Evolutionary conservation across 2,797 vertebrate species (phyloP).

Genomic region (Neopelma chrysocephalum): DNA sequence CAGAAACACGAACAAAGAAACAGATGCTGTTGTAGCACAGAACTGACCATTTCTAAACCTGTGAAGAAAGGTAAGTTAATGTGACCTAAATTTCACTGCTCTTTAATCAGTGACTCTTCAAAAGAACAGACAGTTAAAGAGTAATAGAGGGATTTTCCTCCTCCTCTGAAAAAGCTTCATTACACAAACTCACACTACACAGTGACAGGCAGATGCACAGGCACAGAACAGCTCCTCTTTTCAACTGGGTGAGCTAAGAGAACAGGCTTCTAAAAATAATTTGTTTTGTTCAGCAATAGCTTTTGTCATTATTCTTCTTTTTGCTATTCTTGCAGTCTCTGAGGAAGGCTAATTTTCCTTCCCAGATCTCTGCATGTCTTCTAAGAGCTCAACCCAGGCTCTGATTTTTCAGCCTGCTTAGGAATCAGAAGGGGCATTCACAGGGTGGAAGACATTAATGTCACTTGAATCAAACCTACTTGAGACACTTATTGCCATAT

Average conservation of each 20-base stretch:
- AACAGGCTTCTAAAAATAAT: constrained; percentile 33
- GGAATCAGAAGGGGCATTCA: not conserved
- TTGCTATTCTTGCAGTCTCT: not conserved
- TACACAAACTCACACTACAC: not conserved
- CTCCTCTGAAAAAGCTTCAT: not conserved
- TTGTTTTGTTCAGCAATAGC: not conserved
- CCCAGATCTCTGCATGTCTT: not conserved
- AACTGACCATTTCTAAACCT: not conserved
- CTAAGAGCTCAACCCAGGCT: not conserved
- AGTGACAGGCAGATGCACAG: not conserved
- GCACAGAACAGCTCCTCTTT: not conserved
- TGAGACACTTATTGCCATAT: not conserved
- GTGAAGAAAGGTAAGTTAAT: not conserved
- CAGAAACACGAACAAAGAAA: not conserved
- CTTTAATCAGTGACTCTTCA: not conserved
- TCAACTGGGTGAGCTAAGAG: not conserved
- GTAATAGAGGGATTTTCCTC: not conserved
- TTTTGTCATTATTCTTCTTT: not conserved
- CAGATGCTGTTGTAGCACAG: not conserved
- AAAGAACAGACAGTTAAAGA: not conserved
- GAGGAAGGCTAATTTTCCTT: not conserved
- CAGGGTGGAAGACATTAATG: not conserved
- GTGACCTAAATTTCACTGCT: not conserved
- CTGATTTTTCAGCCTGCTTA: not conserved
- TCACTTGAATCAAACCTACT: not conserved